Percentiles rank a stretch among this genome's conserved stretches.
Evolutionary conservation across 2,113 vertebrate species (phyloP).

Genomic region (Chloebia gouldiae): DNA sequence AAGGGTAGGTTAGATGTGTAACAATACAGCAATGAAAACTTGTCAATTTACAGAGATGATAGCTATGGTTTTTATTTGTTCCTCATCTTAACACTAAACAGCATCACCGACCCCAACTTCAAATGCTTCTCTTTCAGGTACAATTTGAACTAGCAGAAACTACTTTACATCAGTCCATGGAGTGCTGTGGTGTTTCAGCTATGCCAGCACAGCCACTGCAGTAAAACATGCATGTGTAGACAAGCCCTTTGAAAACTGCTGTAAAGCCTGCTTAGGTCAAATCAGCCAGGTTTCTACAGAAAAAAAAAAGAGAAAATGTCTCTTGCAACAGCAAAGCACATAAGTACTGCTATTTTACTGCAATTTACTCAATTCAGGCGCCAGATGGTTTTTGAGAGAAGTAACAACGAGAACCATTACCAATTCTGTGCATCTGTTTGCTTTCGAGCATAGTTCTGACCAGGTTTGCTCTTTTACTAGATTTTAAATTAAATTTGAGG

Average conservation of each 20-base stretch:
- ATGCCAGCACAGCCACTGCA: constrained; percentile 6
- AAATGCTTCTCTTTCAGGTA: not conserved
- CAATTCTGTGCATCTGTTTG: constrained; percentile 49
- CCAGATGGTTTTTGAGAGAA: constrained; percentile 49
- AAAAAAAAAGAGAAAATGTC: not conserved
- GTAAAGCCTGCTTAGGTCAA: constrained; percentile 51
- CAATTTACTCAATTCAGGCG: constrained; percentile 32
- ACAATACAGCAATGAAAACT: not conserved
- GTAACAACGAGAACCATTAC: constrained; percentile 40
- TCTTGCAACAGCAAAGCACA: constrained; percentile 44
- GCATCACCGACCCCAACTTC: not conserved
- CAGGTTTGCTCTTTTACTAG: constrained; percentile 24
- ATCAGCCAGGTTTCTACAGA: constrained; percentile 26
- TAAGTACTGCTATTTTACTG: constrained; percentile 48
- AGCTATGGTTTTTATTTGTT: not conserved
- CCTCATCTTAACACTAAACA: not conserved
- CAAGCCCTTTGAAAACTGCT: constrained; percentile 35
- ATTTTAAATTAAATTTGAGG: constrained; percentile 2
- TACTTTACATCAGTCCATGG: not conserved
- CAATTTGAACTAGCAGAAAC: constrained; percentile 3
- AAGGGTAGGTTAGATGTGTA: not conserved
- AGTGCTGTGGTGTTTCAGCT: constrained; percentile 15
- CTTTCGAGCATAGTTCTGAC: constrained; percentile 26
- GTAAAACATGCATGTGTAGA: constrained; percentile 31
- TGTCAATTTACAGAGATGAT: not conserved